Evolutionary conservation across 1,140 invertebrate species (phyloP).

Genomic region (Ostrea edulis): DNA sequence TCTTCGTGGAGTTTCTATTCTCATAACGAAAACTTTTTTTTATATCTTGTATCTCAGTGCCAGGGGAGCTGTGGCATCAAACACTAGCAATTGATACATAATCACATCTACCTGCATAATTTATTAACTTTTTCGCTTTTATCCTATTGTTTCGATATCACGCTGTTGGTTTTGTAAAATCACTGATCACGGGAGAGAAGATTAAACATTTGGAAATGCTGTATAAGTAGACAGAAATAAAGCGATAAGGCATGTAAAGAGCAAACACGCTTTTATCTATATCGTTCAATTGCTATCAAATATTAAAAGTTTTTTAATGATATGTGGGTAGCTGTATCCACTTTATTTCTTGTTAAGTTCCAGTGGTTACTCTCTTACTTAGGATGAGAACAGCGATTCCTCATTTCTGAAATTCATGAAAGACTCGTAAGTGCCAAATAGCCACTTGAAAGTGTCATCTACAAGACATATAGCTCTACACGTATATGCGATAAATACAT

Average conservation of each 20-base stretch:
- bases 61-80: background rate
- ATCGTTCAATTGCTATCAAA: constrained; percentile 28
- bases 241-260: constrained; percentile 1
- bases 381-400: background rate
- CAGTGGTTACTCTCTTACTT: background rate
- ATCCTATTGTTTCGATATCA: background rate
- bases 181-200: background rate
- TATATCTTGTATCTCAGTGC: constrained; percentile 11
- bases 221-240: constrained; percentile 12
- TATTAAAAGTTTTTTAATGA: constrained; percentile 33
- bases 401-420: background rate
- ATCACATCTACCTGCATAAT: constrained; percentile 29
- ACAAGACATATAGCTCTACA: background rate
- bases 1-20: background rate
- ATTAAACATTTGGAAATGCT: background rate
- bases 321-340: background rate
- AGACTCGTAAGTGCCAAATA: background rate
- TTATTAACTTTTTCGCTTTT: constrained; percentile 15
- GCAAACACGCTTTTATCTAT: constrained; percentile 21
- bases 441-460: background rate
- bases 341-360: background rate
- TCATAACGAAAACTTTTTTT: background rate
- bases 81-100: constrained; percentile 6
- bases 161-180: background rate
- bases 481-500: too few relatives aligned